phyloP scores from a whole-genome alignment of 2,113 vertebrate genomes.

The Chauna torquata region DNA sequence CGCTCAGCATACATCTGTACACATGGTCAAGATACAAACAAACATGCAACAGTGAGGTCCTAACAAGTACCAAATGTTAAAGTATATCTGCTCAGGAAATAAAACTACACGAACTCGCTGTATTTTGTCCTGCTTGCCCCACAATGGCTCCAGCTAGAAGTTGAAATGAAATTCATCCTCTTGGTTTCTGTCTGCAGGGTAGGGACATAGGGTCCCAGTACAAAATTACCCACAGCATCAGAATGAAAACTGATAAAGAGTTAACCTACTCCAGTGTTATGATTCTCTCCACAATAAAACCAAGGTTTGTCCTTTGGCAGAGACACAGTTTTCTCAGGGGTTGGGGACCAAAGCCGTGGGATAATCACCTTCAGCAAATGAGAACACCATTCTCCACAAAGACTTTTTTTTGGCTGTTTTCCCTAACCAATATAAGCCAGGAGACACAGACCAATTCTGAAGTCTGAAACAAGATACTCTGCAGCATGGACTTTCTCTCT shows the following conservation, averaged over 20 bases:
- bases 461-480: neutral
- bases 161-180: accelerated
- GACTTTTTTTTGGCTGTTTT: neutral
- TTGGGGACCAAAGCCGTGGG: neutral
- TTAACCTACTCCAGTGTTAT: neutral
- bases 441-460: neutral
- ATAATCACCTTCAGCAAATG: neutral
- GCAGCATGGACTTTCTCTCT: neutral
- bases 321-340: neutral
- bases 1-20: neutral
- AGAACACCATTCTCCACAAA: neutral
- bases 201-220: accelerated
- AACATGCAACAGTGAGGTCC: neutral
- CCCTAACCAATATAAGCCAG: neutral
- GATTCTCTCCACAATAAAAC: neutral
- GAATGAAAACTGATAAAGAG: neutral
- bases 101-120: neutral
- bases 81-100: neutral
- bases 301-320: neutral
- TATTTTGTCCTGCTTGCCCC: neutral
- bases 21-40: neutral
- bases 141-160: neutral
- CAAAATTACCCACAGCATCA: neutral
- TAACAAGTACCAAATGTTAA: neutral
- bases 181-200: neutral